Evolutionary conservation across 2,888 invertebrate species (phyloP).

Genomic region (Drosophila borborema): DNA sequence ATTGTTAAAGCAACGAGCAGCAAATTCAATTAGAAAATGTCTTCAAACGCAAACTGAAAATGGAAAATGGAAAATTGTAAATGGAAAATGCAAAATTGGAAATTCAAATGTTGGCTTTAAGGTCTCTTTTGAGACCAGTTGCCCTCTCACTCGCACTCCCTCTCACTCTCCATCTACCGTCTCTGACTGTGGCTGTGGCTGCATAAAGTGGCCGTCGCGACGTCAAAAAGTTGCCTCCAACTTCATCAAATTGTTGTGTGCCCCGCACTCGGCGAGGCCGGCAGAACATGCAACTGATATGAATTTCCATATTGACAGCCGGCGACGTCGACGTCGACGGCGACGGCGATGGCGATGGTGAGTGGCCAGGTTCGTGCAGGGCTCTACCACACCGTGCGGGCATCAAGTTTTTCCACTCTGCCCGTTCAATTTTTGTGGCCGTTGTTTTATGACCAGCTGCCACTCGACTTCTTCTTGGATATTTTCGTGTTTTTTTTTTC

Average conservation of each 20-base stretch:
- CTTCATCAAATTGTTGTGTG: slow-evolving; percentile 24
- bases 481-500: slow-evolving; percentile 39
- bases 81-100: slow-evolving; percentile 18
- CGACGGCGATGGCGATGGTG: slow-evolving; percentile 57
- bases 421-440: slow-evolving; percentile 76
- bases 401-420: slow-evolving; percentile 49
- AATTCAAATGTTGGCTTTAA: slow-evolving; percentile 48
- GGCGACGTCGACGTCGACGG: slow-evolving; percentile 63
- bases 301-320: slow-evolving; percentile 80
- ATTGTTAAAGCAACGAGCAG: slow-evolving; percentile 36
- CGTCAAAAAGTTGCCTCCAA: slow-evolving; percentile 55
- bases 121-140: slow-evolving; percentile 6
- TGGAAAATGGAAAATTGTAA: slow-evolving; percentile 8
- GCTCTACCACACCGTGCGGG: slow-evolving; percentile 7
- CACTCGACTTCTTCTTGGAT: slow-evolving; percentile 38
- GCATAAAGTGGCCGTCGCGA: slow-evolving; percentile 46
- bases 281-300: slow-evolving; percentile 68
- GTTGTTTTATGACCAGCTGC: slow-evolving; percentile 71
- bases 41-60: slow-evolving; percentile 46
- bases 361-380: slow-evolving; percentile 21
- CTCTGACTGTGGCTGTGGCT: slow-evolving; percentile 3
- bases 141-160: not conserved
- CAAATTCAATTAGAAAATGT: slow-evolving; percentile 71
- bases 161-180: not conserved
- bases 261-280: slow-evolving; percentile 6